Conservation (phyloP, 2,888 invertebrate genomes). For the Caenorhabditis wallacei region DNA sequence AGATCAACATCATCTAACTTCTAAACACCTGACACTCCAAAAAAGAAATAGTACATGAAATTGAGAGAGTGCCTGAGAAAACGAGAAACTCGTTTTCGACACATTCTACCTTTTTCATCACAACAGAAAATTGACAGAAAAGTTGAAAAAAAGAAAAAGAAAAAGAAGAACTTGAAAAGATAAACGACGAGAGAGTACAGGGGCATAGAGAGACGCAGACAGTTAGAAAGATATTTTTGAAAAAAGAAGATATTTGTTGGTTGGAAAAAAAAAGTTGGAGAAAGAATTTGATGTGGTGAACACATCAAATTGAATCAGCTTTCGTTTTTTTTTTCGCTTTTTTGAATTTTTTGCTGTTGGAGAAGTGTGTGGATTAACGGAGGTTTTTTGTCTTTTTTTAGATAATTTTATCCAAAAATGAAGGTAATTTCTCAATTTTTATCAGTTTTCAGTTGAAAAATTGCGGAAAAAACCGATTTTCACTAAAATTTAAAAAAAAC, state of each 20-base stretch:
- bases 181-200: neutral
- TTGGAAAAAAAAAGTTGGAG: neutral
- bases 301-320: neutral
- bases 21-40: neutral
- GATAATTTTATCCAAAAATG: too few species aligned
- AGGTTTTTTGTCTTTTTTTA: too few species aligned
- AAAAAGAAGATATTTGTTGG: slow-evolving; percentile 2
- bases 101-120: slow-evolving; percentile 3
- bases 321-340: neutral
- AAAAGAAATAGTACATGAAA: neutral
- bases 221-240: slow-evolving; percentile 7
- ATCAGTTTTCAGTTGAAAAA: too few species aligned
- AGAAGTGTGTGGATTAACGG: neutral
- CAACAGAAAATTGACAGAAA: slow-evolving; percentile 9
- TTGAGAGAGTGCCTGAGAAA: neutral
- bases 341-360: too few species aligned
- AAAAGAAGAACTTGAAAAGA: neutral
- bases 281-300: neutral
- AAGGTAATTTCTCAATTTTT: too few species aligned
- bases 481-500: too few species aligned
- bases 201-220: neutral
- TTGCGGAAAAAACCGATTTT: too few species aligned
- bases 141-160: neutral
- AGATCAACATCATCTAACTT: neutral
- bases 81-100: slow-evolving; percentile 5